Base-by-base conservation (phyloP, 2,888 invertebrate genomes). In the Eupithecia subumbrata region DNA sequence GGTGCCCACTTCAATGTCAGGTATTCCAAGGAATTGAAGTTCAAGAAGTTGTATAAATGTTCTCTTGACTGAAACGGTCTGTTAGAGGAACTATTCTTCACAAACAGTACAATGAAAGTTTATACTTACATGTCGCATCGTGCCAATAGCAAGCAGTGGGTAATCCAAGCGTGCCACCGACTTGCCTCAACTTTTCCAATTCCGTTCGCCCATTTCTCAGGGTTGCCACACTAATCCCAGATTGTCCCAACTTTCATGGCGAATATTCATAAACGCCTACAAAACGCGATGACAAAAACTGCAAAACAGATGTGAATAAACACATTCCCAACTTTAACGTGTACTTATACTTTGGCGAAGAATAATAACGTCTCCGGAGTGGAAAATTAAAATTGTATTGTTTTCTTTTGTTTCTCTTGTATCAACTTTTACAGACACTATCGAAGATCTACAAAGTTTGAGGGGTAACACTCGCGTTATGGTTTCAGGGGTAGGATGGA, bases 161-260 rank as follows among this genome's bases (percentile, higher is more conserved):
- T 90, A 91, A 91, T 91, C 91, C 91, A 84, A 82, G 86, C 84
- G 83, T 83, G 82, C 84, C 82, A 82, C 84, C 75, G 77, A 75
- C 78, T 78, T 84, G 85, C 86, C 84, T 84, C 88, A 92, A 92
- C 91, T 92, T 92, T 92, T 91, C 91, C 92, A 92, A 92, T 92
- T 92, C 90, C 87, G 83, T 82, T 86, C 87, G 82, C 83, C 88
- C 87, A 88, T 89, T 90, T 88, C 88, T 89, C 89, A 89, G 88
- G 86, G 88, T 86, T 87, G 86, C 87, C 84, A 85, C 84, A 87
- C 87, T 89, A 89, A 89, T 89, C 88, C 87, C 83, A 82, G 86
- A 86, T 87, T 87, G 83, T 87, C 83, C 85, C 85, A 87, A 89
- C 86, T 88, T 89, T 86, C 84, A 86, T 85, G 84, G 83, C 82